Evolutionary conservation across 2,888 invertebrate genomes (phyloP), one percentile per base, ranked within the genome.

Genomic region (Brenthis hecate): DNA sequence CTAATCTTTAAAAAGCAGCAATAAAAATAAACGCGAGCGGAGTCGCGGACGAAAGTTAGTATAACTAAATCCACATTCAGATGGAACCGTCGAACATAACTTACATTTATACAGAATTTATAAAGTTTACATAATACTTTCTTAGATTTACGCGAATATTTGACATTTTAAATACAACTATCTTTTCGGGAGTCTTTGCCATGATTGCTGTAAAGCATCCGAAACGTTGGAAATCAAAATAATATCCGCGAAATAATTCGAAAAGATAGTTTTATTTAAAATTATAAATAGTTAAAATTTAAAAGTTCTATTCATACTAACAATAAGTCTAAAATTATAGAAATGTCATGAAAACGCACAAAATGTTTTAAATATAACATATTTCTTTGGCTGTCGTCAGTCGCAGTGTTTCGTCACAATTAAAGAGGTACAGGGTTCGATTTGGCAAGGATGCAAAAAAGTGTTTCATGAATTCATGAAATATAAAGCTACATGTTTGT

Each of bases 301-400:
- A 0, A 28, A n/a, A 3, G 16, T 19, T 16, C 16, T 23, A 48
- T 48, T 23, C 23, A n/a, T 60, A n/a, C 28, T 14, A 2, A 47
- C 23, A 57, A 47, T 47, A 13, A 13, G 19, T 13, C 13, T 43
- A 58, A 47, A 57, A 48, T n/a, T 28, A 47, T 3, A 6, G 14
- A 65, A 65, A 47, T 13, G 19, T 65, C 16, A 61, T 56, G 32
- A 54, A 54, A 51, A 56, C 23, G 50, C 57, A 28, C 51, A 53
- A 23, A 65, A 58, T 53, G 19, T 58, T 65, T 53, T 65, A 14
- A 62, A 14, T 53, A 63, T 47, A 56, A 47, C 23, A 55, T 36
- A 57, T 16, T 47, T 71, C 71, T 71, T 71, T 71, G 71, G 71
- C 66, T 71, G 51, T 51, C 47, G 54, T 53, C 13, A 47, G 58